A percentile compares a stretch with the other conserved stretches of the same genome.
Evolutionary conservation across 2,113 vertebrate genomes (phyloP).

Genomic region (Mixornis gularis): DNA sequence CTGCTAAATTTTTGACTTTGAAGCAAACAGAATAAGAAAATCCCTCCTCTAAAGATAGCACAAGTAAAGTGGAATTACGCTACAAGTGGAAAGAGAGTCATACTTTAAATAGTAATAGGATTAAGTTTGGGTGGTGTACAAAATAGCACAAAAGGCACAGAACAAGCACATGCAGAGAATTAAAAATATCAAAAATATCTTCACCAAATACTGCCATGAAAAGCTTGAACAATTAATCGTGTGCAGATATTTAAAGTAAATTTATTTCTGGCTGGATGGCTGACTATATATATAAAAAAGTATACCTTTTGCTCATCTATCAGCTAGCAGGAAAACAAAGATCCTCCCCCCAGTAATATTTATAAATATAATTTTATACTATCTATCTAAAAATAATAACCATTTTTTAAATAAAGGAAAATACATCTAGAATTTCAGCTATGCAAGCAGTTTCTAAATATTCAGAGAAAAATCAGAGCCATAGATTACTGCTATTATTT

Average conservation of each 20-base stretch:
- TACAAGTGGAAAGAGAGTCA: neutral
- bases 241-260: neutral
- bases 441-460: slow-evolving; percentile 27
- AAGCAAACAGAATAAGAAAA: neutral
- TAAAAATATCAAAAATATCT: neutral
- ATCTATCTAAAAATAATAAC: neutral
- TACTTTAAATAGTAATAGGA: neutral
- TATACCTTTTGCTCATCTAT: neutral
- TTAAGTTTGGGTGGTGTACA: neutral
- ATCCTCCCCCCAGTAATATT: neutral
- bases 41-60: neutral
- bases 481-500: slow-evolving; percentile 3
- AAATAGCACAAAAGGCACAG: neutral
- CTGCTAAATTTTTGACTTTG: neutral
- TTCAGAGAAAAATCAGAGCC: neutral
- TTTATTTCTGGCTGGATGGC: neutral
- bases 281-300: neutral
- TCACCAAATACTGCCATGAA: neutral
- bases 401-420: neutral
- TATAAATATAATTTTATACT: neutral
- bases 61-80: neutral
- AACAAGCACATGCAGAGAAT: neutral
- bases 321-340: slow-evolving; percentile 22
- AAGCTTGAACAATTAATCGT: neutral
- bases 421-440: slow-evolving; percentile 16